These are phyloP conservation scores for Psophia crepitans DNA, from an alignment of 2,113 vertebrate genomes.

Conservation along the genomic window DNA sequence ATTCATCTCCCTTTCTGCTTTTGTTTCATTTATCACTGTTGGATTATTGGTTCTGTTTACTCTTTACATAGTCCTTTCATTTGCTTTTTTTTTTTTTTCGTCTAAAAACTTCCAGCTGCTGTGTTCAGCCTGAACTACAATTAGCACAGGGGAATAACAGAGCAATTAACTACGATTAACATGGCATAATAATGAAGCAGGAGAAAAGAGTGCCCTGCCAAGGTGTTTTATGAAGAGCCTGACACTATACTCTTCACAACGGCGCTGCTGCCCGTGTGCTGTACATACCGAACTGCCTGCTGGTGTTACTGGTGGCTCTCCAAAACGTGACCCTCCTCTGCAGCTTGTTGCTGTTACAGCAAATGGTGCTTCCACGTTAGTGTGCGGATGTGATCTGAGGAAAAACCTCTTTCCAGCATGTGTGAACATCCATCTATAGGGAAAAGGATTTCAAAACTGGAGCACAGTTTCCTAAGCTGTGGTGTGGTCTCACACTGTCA, in stretches of 20 bases:
- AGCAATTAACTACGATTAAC: slow-evolving; percentile 10
- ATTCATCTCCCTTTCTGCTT: background rate
- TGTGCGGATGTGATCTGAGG: background rate
- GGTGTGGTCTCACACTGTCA: background rate
- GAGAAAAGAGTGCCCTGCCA: background rate
- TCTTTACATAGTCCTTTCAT: background rate
- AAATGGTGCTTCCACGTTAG: background rate
- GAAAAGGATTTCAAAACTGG: background rate
- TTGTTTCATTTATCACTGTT: background rate
- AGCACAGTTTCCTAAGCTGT: background rate
- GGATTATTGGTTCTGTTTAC: background rate
- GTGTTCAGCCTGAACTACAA: background rate
- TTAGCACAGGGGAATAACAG: background rate
- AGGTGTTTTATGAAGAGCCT: background rate
- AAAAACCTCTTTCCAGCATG: background rate
- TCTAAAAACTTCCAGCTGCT: background rate
- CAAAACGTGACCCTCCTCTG: background rate
- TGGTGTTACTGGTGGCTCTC: background rate
- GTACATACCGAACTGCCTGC: background rate
- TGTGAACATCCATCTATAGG: background rate
- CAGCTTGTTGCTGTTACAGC: background rate
- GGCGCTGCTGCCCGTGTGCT: background rate
- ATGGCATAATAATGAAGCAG: background rate
- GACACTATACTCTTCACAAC: background rate
- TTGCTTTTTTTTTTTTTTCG: background rate